These are phyloP conservation scores for Musca domestica DNA, from an alignment of 1,140 invertebrate species.

Conservation along the genomic window DNA sequence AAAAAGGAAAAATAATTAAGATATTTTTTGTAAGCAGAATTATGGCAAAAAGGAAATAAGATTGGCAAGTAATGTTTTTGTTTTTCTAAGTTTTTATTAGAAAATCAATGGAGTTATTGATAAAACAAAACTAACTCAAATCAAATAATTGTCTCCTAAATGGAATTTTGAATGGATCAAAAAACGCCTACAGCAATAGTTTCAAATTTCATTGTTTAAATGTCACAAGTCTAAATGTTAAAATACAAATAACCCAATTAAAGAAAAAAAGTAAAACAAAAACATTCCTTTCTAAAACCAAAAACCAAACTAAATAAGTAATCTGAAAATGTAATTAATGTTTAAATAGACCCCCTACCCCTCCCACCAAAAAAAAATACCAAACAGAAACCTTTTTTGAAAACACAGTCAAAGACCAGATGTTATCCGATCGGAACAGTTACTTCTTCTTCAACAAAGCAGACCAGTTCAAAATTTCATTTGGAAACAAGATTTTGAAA, in stretches of 20 bases:
- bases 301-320: too few species aligned
- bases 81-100: constrained; percentile 21
- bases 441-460: too few species aligned
- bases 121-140: constrained; percentile 1
- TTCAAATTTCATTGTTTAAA: background rate
- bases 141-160: constrained; percentile 26
- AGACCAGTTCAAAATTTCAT: constrained; percentile 29
- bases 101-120: background rate
- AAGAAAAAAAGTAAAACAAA: constrained; percentile 8
- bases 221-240: background rate
- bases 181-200: background rate
- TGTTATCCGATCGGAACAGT: too few species aligned
- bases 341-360: background rate
- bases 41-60: background rate
- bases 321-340: background rate
- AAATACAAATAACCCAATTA: constrained; percentile 9
- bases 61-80: constrained; percentile 14
- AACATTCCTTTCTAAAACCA: constrained; percentile 11
- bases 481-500: constrained; percentile 25
- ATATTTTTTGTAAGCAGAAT: constrained; percentile 4
- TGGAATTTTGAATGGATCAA: constrained; percentile 21
- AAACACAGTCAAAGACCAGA: background rate
- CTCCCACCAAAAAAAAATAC: too few species aligned
- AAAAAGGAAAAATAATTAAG: too few species aligned
- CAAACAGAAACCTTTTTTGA: background rate